Evolutionary conservation across 2,888 invertebrate genomes (phyloP), one percentile per base, ranked within the genome.

Genomic region (Thereva nobilitata): DNA sequence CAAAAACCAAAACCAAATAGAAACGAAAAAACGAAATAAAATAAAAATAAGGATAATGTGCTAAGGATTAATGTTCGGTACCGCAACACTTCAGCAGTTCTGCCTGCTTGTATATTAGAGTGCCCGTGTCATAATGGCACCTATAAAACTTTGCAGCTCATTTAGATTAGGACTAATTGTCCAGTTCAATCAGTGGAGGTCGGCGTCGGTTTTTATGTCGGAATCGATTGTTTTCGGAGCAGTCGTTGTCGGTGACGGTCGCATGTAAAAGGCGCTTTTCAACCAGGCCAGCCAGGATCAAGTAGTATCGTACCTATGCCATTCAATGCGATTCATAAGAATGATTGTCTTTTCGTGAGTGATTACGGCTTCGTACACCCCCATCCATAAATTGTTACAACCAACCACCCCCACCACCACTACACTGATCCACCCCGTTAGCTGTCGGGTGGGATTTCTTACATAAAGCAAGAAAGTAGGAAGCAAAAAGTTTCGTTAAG

Each of bases 261-360:
- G 52, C 38, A 23, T 23, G 23, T 23, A 42, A 38, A 53, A 63
- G 34, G 37, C 38, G 53, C 37, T 35, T 9, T n/a, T 53, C 35
- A n/a, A 44, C 9, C 57, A 23, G 23, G 53, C 9, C 57, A 23
- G 23, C 23, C 23, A 23, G 42, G 4, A n/a, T n/a, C n/a, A n/a
- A 3, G 34, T n/a, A 4, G 10, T 38, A 38, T 37, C 38, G 40
- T 41, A 4, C 37, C 8, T 23, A 1, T 2, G 23, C 7, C 9
- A n/a, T 41, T 55, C 6, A 37, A 42, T 42, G 38, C 10, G 50
- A 61, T 49, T 52, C 37, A 55, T 40, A 57, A 64, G 57, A 57
- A 52, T 49, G 57, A 64, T 64, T 67, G 52, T 63, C 52, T 56
- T 23, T 67, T 57, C 64, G 57, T 64, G 64, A 64, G 64, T 64